Percentiles rank a stretch among this genome's conserved stretches.
Conservation (phyloP, 1,140 invertebrate species). For the Heliothis virescens region DNA sequence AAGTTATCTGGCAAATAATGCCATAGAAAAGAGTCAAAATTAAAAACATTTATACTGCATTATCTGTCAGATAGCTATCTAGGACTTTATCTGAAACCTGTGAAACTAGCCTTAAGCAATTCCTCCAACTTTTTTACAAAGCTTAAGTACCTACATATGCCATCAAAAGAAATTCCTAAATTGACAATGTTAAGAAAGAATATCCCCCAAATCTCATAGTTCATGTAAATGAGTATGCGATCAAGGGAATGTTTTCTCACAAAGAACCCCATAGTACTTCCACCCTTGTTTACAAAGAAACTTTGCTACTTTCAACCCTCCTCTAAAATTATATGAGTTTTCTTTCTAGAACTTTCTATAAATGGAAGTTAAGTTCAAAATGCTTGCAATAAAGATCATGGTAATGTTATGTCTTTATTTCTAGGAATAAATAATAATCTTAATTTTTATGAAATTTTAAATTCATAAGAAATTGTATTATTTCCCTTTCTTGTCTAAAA, state of each 20-base stretch:
- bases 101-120: background rate
- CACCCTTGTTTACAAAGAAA: conserved; percentile 34
- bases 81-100: no score
- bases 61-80: no score
- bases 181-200: background rate
- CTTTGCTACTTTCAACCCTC: background rate
- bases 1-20: no score
- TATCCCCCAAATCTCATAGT: background rate
- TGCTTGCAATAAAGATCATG: background rate
- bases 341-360: background rate
- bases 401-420: background rate
- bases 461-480: no score
- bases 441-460: background rate
- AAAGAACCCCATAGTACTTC: background rate
- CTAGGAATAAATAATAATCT: background rate
- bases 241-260: background rate
- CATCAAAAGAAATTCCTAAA: background rate
- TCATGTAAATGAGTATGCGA: conserved; percentile 8
- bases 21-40: no score
- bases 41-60: no score
- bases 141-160: background rate
- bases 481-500: no score
- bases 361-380: background rate
- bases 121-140: background rate
- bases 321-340: conserved; percentile 1